Evolutionary conservation across 2,113 vertebrate genomes (phyloP).

Genomic region (Istiophorus platypterus): DNA sequence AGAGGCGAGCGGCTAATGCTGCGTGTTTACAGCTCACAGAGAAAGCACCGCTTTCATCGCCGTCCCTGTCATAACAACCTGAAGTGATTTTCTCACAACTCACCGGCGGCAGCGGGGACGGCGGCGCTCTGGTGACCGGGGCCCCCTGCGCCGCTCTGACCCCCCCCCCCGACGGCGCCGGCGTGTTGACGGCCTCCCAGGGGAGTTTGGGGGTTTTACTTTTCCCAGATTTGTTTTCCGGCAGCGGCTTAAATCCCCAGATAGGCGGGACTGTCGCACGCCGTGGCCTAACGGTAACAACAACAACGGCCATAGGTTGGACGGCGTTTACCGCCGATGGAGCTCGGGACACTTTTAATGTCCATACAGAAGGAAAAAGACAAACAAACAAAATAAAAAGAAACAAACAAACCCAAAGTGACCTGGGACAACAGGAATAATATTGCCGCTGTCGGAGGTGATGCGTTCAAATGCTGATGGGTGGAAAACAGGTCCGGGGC

Average conservation of each 20-base stretch:
- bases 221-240: slow-evolving; percentile 73
- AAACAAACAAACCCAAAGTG: too few relatives aligned
- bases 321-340: slow-evolving; percentile 72
- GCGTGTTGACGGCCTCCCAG: too few relatives aligned
- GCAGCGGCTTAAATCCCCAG: slow-evolving; percentile 77
- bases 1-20: slow-evolving; percentile 43
- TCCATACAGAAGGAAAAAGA: slow-evolving; percentile 8
- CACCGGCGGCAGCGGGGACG: slow-evolving; percentile 23
- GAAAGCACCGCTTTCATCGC: slow-evolving; percentile 31
- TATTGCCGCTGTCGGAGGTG: slow-evolving; percentile 40
- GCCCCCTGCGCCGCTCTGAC: too few relatives aligned
- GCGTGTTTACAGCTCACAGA: slow-evolving; percentile 45
- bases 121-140: slow-evolving; percentile 32
- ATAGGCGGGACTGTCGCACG: slow-evolving; percentile 74
- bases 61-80: slow-evolving; percentile 57
- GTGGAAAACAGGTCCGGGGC: slow-evolving; percentile 17
- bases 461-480: slow-evolving; percentile 6
- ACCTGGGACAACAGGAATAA: slow-evolving; percentile 40
- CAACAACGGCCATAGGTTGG: slow-evolving; percentile 72
- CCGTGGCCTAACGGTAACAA: slow-evolving; percentile 69
- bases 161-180: too few relatives aligned
- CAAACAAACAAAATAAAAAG: slow-evolving; percentile 3
- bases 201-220: slow-evolving; percentile 65
- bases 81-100: slow-evolving; percentile 55
- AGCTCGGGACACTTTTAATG: slow-evolving; percentile 65